A percentile compares a stretch with the other conserved stretches of the same genome.
These are phyloP conservation scores for Apotomis capreana DNA, from an alignment of 2,888 invertebrate genomes.

Conservation along the genomic window DNA sequence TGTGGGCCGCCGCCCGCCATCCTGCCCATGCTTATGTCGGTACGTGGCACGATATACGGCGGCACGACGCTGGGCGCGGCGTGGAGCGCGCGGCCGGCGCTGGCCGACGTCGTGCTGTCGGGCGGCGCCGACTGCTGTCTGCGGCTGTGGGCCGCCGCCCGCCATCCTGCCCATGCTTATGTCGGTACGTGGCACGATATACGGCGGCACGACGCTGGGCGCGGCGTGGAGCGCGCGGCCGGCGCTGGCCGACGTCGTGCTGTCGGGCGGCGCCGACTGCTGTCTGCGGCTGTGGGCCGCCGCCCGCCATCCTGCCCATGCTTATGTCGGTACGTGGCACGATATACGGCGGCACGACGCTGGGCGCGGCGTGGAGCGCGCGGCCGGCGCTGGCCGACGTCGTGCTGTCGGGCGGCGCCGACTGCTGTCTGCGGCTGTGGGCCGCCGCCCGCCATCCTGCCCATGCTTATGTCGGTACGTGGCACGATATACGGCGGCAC, in stretches of 20 bases:
- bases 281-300: constrained; percentile 86
- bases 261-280: constrained; percentile 87
- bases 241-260: constrained; percentile 80
- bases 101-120: constrained; percentile 84
- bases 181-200: constrained; percentile 78
- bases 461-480: constrained; percentile 62
- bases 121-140: constrained; percentile 87
- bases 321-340: constrained; percentile 75
- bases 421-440: constrained; percentile 87
- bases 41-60: constrained; percentile 81
- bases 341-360: constrained; percentile 82
- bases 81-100: constrained; percentile 85
- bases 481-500: too few species aligned
- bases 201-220: constrained; percentile 80
- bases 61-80: constrained; percentile 81
- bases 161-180: constrained; percentile 67
- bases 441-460: constrained; percentile 75
- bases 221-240: constrained; percentile 86
- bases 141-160: constrained; percentile 85
- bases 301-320: constrained; percentile 68
- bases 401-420: constrained; percentile 87
- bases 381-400: constrained; percentile 86
- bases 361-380: constrained; percentile 85
- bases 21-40: constrained; percentile 59
- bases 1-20: constrained; percentile 84